phyloP scores from a whole-genome alignment of 2,113 vertebrate genomes.

The Embiotoca jacksoni region DNA sequence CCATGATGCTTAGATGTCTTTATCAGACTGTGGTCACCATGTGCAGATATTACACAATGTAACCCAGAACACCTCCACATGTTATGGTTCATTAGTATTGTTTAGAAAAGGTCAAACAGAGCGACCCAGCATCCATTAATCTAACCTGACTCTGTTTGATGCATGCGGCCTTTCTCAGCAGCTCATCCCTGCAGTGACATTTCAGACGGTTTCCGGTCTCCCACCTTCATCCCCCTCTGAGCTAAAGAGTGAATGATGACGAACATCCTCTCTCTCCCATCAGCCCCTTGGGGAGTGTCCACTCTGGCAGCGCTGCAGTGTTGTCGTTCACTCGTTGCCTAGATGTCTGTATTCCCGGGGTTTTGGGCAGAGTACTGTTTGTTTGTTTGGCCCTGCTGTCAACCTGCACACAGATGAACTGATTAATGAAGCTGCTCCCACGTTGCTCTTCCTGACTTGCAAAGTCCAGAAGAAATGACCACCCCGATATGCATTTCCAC shows the following conservation, averaged over 20 bases:
- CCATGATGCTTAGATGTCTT: no score
- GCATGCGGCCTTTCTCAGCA: slow-evolving; percentile 6
- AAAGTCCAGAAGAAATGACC: slow-evolving; percentile 3
- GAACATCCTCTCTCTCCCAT: slow-evolving; percentile 29
- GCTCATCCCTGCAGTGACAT: slow-evolving; percentile 2
- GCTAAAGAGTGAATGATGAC: slow-evolving; percentile 41
- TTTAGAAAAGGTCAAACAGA: no score
- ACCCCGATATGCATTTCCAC: slow-evolving; percentile 9
- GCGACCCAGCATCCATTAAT: no score
- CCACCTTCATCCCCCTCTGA: slow-evolving; percentile 23
- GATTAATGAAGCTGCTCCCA: slow-evolving; percentile 49
- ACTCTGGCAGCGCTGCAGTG: slow-evolving; percentile 24
- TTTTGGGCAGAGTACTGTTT: not conserved
- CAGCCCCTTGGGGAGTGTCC: slow-evolving; percentile 27
- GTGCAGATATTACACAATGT: no score
- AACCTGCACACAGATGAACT: slow-evolving; percentile 50
- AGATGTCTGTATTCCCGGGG: slow-evolving; percentile 7
- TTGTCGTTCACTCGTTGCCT: slow-evolving; percentile 38
- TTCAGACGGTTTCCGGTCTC: slow-evolving; percentile 31
- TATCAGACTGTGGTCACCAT: no score
- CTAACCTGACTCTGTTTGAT: not conserved
- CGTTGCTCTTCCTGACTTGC: slow-evolving; percentile 8
- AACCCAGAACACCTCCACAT: no score
- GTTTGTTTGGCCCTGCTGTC: slow-evolving; percentile 11
- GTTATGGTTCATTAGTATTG: no score